phyloP scores from a whole-genome alignment of 2,113 vertebrate species.

The Microtus pennsylvanicus region DNA sequence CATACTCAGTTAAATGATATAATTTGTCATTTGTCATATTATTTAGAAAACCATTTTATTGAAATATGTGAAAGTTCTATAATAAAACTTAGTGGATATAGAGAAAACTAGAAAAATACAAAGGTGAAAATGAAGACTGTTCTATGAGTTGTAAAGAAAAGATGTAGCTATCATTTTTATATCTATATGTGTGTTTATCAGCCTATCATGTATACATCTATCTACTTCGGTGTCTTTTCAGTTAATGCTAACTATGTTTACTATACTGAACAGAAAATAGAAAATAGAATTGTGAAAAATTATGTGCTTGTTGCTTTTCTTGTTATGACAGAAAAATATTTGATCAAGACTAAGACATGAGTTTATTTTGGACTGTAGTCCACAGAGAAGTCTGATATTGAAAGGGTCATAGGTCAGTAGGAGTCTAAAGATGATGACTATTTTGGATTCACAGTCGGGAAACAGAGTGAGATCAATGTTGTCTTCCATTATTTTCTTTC shows the following conservation, averaged over 20 bases:
- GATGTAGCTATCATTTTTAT: background rate
- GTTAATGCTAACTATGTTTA: background rate
- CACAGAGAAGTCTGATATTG: background rate
- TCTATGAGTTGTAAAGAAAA: background rate
- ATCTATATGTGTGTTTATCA: too few species aligned
- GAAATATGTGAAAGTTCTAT: background rate
- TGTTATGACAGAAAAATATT: background rate
- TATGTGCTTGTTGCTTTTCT: background rate
- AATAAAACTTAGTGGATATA: background rate
- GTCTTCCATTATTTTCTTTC: background rate
- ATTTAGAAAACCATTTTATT: background rate
- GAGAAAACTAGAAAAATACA: background rate
- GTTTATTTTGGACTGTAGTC: background rate
- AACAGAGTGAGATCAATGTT: background rate
- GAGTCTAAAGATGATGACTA: background rate
- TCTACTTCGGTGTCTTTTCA: background rate
- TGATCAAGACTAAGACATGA: background rate
- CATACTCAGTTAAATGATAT: background rate
- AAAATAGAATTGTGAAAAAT: background rate
- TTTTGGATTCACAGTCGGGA: background rate
- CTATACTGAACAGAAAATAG: background rate
- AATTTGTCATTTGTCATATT: background rate
- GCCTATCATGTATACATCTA: background rate
- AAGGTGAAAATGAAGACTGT: background rate
- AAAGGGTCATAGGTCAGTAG: accelerated